phyloP scores from a whole-genome alignment of 2,888 invertebrate genomes.

The Caenorhabditis sp. region DNA sequence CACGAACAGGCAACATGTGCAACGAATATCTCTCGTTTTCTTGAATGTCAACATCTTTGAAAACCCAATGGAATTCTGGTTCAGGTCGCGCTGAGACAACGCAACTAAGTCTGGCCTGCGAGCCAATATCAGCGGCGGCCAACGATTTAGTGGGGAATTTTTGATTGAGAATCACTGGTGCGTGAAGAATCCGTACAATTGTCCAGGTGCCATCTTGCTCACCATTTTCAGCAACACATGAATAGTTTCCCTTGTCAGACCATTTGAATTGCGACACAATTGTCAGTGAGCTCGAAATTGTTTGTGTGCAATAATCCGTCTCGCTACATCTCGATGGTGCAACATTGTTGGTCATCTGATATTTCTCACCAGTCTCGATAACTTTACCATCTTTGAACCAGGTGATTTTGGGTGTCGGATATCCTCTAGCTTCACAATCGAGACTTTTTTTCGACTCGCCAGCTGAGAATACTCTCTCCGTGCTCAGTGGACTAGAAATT shows the following conservation, averaged over 20 bases:
- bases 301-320: conserved; percentile 52
- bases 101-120: conserved; percentile 43
- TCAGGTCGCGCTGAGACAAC: conserved; percentile 65
- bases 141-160: conserved; percentile 50
- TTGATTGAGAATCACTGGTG: conserved; percentile 64
- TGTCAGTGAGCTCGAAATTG: conserved; percentile 44
- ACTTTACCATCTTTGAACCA: conserved; percentile 65
- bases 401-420: conserved; percentile 58
- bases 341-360: conserved; percentile 13
- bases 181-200: conserved; percentile 56
- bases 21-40: conserved; percentile 47
- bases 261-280: conserved; percentile 77
- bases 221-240: conserved; percentile 86
- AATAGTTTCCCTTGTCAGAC: conserved; percentile 90
- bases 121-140: conserved; percentile 62
- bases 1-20: conserved; percentile 20
- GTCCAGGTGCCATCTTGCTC: conserved; percentile 48
- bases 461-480: conserved; percentile 50
- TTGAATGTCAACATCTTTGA: conserved; percentile 41
- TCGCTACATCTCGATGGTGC: conserved; percentile 44
- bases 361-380: conserved; percentile 17
- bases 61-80: conserved; percentile 65
- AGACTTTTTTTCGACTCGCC: conserved; percentile 52
- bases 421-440: conserved; percentile 65
- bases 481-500: conserved; percentile 56